phyloP scores from a whole-genome alignment of 2,888 invertebrate genomes.

The Lithophane socia region DNA sequence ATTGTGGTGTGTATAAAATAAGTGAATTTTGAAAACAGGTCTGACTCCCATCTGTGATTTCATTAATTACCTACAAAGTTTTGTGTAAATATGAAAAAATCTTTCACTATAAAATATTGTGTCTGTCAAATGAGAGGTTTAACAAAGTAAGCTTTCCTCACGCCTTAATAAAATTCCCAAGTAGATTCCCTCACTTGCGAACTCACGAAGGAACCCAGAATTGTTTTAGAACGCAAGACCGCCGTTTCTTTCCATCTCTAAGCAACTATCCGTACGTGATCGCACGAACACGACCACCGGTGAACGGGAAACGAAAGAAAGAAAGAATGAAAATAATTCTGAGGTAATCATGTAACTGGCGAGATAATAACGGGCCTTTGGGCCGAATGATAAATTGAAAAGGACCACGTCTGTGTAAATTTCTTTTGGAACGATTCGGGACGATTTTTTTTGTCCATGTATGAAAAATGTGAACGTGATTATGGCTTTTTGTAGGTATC shows the following conservation, averaged over 20 bases:
- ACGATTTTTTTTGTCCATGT: constrained; percentile 38
- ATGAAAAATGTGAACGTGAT: constrained; percentile 36
- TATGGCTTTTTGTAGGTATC: constrained; percentile 24
- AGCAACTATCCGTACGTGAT: constrained; percentile 63
- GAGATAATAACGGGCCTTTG: constrained; percentile 62
- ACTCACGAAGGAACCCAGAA: constrained; percentile 31
- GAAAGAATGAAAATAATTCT: constrained; percentile 61
- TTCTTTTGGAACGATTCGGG: constrained; percentile 37
- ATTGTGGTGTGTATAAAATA: neutral
- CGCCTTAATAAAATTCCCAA: constrained; percentile 31
- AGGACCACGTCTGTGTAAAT: constrained; percentile 55
- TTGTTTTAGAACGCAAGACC: constrained; percentile 50
- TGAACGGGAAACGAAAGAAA: constrained; percentile 21
- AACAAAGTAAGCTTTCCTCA: constrained; percentile 2
- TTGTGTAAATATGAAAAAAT: neutral
- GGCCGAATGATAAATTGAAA: constrained; percentile 65
- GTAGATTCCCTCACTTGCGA: constrained; percentile 12
- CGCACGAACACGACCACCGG: constrained; percentile 35
- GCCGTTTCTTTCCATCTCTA: constrained; percentile 37
- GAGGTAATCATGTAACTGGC: constrained; percentile 66
- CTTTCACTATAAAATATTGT: neutral
- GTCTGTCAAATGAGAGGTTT: neutral
- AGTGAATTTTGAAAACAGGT: neutral
- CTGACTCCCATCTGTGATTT: neutral
- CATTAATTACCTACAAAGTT: neutral